phyloP scores from a whole-genome alignment of 2,888 invertebrate species.

The Apamea sordens region DNA sequence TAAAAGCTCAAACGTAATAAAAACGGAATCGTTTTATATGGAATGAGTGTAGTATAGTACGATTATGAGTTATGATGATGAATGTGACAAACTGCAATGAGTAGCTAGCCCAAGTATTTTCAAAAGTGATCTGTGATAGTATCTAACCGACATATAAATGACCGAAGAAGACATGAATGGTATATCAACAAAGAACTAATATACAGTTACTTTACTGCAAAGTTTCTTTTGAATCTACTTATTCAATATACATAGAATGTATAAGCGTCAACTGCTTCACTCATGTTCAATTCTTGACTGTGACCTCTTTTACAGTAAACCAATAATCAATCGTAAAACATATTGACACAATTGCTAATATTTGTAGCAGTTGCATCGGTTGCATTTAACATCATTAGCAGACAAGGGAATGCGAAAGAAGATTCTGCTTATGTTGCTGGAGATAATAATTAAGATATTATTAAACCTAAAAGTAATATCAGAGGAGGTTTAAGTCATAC shows the following conservation, averaged over 20 bases:
- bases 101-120: background rate
- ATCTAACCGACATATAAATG: background rate
- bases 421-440: background rate
- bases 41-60: background rate
- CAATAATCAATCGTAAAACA: background rate
- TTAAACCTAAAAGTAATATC: background rate
- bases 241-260: background rate
- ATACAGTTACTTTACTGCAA: background rate
- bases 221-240: background rate
- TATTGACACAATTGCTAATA: slow-evolving; percentile 4
- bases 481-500: background rate
- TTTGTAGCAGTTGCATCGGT: slow-evolving; percentile 1
- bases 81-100: background rate
- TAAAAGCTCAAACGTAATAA: background rate
- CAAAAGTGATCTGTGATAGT: background rate
- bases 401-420: background rate
- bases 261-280: too few species aligned
- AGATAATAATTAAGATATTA: background rate
- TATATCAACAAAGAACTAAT: background rate
- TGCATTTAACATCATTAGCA: background rate
- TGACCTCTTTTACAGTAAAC: background rate
- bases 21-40: background rate
- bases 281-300: background rate
- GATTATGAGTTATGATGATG: background rate
- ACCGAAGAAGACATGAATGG: background rate